These are phyloP conservation scores for Tribolium madens DNA, from an alignment of 1,140 invertebrate genomes.

Conservation along the genomic window DNA sequence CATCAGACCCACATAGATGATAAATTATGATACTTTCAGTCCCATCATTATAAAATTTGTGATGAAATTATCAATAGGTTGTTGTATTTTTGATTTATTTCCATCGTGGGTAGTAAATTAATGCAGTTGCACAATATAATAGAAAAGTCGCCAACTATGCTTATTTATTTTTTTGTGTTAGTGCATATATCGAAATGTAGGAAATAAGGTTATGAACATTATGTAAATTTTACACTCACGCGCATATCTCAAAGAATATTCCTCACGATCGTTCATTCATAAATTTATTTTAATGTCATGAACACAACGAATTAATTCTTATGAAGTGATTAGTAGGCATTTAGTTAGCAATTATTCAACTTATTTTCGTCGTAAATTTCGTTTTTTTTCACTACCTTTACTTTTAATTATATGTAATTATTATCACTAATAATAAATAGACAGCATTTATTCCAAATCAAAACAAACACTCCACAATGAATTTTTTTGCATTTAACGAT, in stretches of 20 bases:
- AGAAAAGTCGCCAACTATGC: not conserved
- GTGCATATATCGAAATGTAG: constrained; percentile 1
- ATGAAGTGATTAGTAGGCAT: not conserved
- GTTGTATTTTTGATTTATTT: not conserved
- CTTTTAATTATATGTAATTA: not conserved
- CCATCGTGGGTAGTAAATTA: not conserved
- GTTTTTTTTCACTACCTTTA: not conserved
- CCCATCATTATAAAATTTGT: not conserved
- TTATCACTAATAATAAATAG: not conserved
- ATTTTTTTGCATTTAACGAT: not conserved
- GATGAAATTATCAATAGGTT: not conserved
- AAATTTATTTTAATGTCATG: constrained; percentile 14
- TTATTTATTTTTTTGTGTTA: not conserved
- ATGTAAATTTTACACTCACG: constrained; percentile 25
- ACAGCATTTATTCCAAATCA: not conserved
- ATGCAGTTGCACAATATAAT: not conserved
- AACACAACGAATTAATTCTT: not conserved
- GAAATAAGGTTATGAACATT: constrained; percentile 6
- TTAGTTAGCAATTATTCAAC: not conserved
- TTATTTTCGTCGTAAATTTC: not conserved
- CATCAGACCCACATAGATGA: not conserved
- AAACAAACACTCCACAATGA: not conserved
- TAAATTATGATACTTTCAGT: not conserved
- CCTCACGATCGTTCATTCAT: constrained; percentile 11
- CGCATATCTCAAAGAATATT: not conserved